Conservation (phyloP, 2,888 invertebrate genomes). For the Chrysolina haemoptera region DNA sequence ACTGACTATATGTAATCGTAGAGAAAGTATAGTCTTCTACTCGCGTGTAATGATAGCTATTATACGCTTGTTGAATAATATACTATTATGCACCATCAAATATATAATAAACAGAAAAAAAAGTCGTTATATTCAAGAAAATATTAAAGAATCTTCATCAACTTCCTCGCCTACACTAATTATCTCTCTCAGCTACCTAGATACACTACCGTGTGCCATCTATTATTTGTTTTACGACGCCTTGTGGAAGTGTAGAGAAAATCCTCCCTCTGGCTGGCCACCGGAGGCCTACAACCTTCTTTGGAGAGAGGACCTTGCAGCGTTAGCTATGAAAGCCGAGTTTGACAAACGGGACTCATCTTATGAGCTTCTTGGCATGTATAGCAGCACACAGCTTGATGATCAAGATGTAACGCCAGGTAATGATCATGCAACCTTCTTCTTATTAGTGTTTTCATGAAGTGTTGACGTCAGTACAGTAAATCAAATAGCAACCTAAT, state of each 20-base stretch:
- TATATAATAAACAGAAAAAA: too few relatives aligned
- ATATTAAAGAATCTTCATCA: too few relatives aligned
- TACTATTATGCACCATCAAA: too few relatives aligned
- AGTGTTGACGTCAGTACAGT: too few relatives aligned
- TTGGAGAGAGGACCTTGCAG: slow-evolving; percentile 81
- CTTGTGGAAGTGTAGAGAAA: slow-evolving; percentile 79
- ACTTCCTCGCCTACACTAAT: too few relatives aligned
- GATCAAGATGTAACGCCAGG: slow-evolving; percentile 49
- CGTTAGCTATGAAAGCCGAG: slow-evolving; percentile 69
- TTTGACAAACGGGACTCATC: slow-evolving; percentile 51
- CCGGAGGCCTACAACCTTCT: slow-evolving; percentile 80
- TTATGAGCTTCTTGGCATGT: slow-evolving; percentile 49
- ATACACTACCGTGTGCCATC: slow-evolving; percentile 81
- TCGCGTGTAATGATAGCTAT: too few relatives aligned
- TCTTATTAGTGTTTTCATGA: too few relatives aligned
- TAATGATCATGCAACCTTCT: neutral
- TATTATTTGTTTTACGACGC: slow-evolving; percentile 79
- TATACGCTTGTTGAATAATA: too few relatives aligned
- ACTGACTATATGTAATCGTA: too few relatives aligned
- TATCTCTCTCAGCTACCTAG: slow-evolving; percentile 73
- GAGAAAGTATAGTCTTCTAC: too few relatives aligned
- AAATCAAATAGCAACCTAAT: too few relatives aligned
- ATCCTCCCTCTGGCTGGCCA: slow-evolving; percentile 83
- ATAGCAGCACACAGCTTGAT: slow-evolving; percentile 48
- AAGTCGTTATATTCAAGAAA: too few relatives aligned